Percentiles rank a stretch among this genome's conserved stretches.
Evolutionary conservation across 2,113 vertebrate species (phyloP).

Genomic region (Pionites leucogaster): DNA sequence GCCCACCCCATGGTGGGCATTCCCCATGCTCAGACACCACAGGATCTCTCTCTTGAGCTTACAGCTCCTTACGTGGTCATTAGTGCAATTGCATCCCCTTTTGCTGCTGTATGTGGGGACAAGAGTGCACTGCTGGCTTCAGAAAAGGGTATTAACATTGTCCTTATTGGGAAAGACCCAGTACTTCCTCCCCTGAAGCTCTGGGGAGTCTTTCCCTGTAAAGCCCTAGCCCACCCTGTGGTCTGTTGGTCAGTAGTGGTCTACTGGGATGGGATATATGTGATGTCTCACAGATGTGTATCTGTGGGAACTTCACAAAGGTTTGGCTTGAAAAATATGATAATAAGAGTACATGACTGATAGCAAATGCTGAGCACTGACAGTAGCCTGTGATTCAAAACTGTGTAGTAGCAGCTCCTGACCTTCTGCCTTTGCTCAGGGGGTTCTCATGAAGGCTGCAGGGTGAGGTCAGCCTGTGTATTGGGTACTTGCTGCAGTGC

Average conservation of each 20-base stretch:
- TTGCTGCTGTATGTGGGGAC: background rate
- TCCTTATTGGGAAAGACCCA: background rate
- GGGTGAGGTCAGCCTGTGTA: background rate
- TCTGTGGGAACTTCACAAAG: accelerated
- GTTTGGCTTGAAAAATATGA: background rate
- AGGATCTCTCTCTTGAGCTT: background rate
- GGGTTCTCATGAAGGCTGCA: background rate
- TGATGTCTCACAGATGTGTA: background rate
- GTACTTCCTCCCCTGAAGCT: background rate
- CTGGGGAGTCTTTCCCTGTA: background rate
- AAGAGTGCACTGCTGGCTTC: background rate
- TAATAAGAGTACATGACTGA: background rate
- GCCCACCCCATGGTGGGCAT: accelerated
- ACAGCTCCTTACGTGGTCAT: background rate
- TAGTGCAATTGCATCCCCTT: background rate
- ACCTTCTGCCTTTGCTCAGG: background rate
- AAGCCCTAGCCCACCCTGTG: background rate
- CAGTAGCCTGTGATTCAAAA: background rate
- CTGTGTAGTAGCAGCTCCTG: background rate
- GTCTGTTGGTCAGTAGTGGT: background rate
- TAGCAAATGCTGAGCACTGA: background rate
- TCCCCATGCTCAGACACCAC: accelerated
- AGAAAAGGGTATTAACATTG: background rate
- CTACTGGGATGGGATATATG: accelerated
- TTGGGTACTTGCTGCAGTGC: background rate